Evolutionary conservation across 1,140 invertebrate genomes (phyloP).

Genomic region (Hyles euphorbiae): DNA sequence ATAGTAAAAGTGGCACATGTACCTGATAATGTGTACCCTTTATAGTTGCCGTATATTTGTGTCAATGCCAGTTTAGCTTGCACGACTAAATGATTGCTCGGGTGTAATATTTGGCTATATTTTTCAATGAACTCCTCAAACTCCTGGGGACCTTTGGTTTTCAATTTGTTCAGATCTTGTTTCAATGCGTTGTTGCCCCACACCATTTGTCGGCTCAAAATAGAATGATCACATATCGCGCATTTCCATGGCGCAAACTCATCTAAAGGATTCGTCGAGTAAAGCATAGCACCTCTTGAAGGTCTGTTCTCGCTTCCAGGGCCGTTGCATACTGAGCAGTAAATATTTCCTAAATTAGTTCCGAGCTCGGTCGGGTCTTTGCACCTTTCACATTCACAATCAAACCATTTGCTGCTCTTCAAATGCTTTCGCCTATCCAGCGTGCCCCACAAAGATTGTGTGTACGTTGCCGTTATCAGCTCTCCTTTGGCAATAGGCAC

Average conservation of each 20-base stretch:
- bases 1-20: conserved; percentile 23
- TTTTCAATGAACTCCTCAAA: conserved; percentile 80
- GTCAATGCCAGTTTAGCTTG: conserved; percentile 80
- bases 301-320: conserved; percentile 45
- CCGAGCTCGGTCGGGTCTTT: conserved; percentile 79
- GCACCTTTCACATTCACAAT: conserved; percentile 79
- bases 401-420: conserved; percentile 79
- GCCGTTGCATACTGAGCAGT: conserved; percentile 77
- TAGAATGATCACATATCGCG: conserved; percentile 75
- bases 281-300: conserved; percentile 62
- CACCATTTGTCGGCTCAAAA: conserved; percentile 76
- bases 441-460: conserved; percentile 80
- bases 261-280: conserved; percentile 78
- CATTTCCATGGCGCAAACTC: conserved; percentile 79
- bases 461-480: conserved; percentile 80
- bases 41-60: conserved; percentile 79
- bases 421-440: conserved; percentile 78
- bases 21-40: conserved; percentile 76
- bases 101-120: conserved; percentile 77
- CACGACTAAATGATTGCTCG: conserved; percentile 79
- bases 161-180: conserved; percentile 77
- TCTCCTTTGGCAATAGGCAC: conserved; percentile 79
- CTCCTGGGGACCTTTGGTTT: conserved; percentile 71
- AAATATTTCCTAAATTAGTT: conserved; percentile 79
- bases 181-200: conserved; percentile 78